Base-by-base conservation (phyloP, 2,888 invertebrate genomes). In the Sycophila texana region DNA sequence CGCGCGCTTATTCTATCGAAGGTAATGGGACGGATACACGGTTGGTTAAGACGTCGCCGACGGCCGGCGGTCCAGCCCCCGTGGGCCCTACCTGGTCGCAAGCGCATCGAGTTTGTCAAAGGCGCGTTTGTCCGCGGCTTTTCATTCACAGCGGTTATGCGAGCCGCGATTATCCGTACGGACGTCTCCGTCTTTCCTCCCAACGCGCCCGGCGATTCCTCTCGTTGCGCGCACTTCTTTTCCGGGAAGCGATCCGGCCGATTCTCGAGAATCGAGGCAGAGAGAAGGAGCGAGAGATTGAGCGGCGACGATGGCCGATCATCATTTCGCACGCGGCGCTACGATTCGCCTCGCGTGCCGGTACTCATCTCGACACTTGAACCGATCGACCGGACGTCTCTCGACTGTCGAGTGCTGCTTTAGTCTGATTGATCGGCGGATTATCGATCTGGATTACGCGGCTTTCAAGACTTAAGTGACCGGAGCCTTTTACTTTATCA, bases 11-110 rank as follows among this genome's bases (percentile, higher is more conserved):
- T 80, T 72, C 76, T 78, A 76, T 83, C 82, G 75, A 77, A 80
- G 77, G 82, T 75, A 81, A 77, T 83, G 82, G 81, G 81, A 86
- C 87, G 86, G 87, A 88, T 88, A 86, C 86, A 87, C 86, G 88
- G 74, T 84, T 74, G 83, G 77, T 80, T 80, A 80, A 66, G 76
- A 63, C 68, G 47, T 22, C 12, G 51, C 57, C 51, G 53, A 53
- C 20, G 47, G 57, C 47, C 49, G 20, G 30, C 12, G 18, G 55
- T 39, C 63, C 13, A 51, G 20, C 74, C 76, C 39, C 70, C 70
- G 60, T 65, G 76, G 70, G 76, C 70, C 39, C 66, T 72, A 66
- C 71, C 65, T 58, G 71, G 51, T 26, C 20, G 22, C 68, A 26
- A 16, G 49, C 30, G 22, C 73, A 39, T 47, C 49, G 39, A 66